Evolutionary conservation across 2,797 vertebrate genomes (phyloP).

Genomic region (Carduelis carduelis): DNA sequence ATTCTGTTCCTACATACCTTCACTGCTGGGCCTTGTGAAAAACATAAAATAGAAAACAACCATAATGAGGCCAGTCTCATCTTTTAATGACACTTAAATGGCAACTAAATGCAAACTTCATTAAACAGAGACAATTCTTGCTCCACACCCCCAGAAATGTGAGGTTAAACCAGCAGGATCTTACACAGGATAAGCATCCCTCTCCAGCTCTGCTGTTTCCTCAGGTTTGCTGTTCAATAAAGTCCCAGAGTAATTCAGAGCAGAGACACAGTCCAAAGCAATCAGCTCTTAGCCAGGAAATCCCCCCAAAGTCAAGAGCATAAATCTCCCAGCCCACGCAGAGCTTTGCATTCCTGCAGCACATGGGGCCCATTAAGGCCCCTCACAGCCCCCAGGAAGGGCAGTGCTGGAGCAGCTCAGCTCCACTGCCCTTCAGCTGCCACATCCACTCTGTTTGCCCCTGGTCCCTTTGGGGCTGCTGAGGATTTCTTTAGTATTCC

Average conservation of each 20-base stretch:
- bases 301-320: neutral
- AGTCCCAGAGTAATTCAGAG: neutral
- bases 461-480: neutral
- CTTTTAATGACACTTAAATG: neutral
- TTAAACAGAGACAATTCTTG: neutral
- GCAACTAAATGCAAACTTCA: neutral
- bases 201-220: neutral
- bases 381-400: neutral
- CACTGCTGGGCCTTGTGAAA: neutral
- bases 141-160: neutral
- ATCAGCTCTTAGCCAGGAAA: slow-evolving; percentile 42
- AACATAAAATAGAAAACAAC: neutral
- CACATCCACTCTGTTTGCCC: neutral
- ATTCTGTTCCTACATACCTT: neutral
- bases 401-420: neutral
- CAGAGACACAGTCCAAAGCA: slow-evolving; percentile 47
- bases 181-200: fast-evolving
- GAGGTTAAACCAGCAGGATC: neutral
- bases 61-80: neutral
- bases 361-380: slow-evolving; percentile 27
- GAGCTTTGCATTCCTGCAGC: slow-evolving; percentile 39
- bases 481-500: neutral
- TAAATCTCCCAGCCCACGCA: slow-evolving; percentile 51
- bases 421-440: neutral
- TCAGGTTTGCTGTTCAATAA: neutral